phyloP scores from a whole-genome alignment of 2,888 invertebrate species.

The Syritta pipiens region DNA sequence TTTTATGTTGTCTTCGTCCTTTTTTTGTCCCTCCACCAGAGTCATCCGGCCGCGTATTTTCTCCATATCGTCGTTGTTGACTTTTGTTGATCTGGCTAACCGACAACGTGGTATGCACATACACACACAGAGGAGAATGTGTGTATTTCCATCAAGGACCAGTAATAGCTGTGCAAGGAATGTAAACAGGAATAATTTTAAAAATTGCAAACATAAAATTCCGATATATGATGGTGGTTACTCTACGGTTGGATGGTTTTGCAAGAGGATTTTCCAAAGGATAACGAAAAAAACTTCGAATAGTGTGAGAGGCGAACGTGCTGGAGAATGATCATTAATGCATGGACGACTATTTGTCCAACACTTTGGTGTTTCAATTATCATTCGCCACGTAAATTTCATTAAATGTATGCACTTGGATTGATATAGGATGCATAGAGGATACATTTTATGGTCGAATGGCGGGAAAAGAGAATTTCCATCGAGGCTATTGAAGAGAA shows the following conservation, averaged over 20 bases:
- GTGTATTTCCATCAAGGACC: background rate
- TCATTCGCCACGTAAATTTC: conserved; percentile 52
- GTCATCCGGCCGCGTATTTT: too few relatives aligned
- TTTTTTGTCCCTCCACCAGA: too few relatives aligned
- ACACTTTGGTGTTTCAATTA: conserved; percentile 65
- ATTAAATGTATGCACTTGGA: conserved; percentile 39
- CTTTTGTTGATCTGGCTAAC: conserved; percentile 58
- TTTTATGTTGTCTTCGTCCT: too few relatives aligned
- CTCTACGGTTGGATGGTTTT: conserved; percentile 14
- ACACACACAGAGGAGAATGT: too few relatives aligned
- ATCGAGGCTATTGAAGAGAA: too few relatives aligned
- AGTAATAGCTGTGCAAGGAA: background rate
- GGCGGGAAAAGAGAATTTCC: too few relatives aligned
- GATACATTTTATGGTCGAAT: too few relatives aligned
- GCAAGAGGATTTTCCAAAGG: conserved; percentile 18
- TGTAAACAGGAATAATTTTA: conserved; percentile 28
- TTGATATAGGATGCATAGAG: conserved; percentile 2
- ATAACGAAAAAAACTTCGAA: conserved; percentile 21
- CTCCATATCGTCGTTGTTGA: conserved; percentile 59
- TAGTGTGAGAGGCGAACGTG: background rate
- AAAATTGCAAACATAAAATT: conserved; percentile 51
- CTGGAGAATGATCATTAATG: conserved; percentile 35
- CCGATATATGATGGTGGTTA: conserved; percentile 31
- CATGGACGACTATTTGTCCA: conserved; percentile 49
- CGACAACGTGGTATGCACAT: too few relatives aligned